A percentile compares a stretch with the other conserved stretches of the same genome.
Conservation (phyloP, 1,140 invertebrate species). For the Drosophila ercepeae region DNA sequence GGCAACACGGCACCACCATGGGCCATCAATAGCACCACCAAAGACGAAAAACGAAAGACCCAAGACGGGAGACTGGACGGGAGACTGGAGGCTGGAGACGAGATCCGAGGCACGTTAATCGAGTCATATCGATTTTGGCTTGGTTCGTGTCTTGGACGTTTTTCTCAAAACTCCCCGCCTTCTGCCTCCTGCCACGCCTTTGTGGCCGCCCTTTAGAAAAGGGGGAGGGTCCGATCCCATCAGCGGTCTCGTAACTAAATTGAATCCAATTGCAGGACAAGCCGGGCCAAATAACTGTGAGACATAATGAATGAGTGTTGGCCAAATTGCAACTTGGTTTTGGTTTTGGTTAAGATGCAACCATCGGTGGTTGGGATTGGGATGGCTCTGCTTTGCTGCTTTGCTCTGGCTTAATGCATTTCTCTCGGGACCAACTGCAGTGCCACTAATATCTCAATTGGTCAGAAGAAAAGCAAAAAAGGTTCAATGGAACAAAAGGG, state of each 20-base stretch:
- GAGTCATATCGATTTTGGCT: conserved; percentile 80
- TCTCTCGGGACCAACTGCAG: background rate
- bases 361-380: background rate
- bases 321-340: conserved; percentile 77
- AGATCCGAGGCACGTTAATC: conserved; percentile 69
- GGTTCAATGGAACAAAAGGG: conserved; percentile 54
- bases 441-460: conserved; percentile 75
- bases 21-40: conserved; percentile 46
- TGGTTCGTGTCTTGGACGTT: conserved; percentile 79
- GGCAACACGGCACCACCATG: conserved; percentile 8
- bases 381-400: background rate
- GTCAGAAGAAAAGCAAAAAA: background rate
- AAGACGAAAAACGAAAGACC: conserved; percentile 12
- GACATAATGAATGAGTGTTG: conserved; percentile 84
- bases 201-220: background rate
- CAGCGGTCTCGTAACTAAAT: conserved; percentile 68
- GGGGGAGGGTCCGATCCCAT: conserved; percentile 40
- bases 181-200: background rate
- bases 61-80: conserved; percentile 8
- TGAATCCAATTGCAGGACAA: conserved; percentile 71
- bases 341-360: conserved; percentile 28
- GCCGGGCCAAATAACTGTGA: conserved; percentile 42
- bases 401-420: background rate
- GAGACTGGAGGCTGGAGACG: conserved; percentile 3
- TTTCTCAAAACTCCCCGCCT: conserved; percentile 41